Percentiles rank a stretch among this genome's conserved stretches.
These are phyloP conservation scores for Corvus moneduloides DNA, from an alignment of 2,113 vertebrate genomes.

Conservation along the genomic window DNA sequence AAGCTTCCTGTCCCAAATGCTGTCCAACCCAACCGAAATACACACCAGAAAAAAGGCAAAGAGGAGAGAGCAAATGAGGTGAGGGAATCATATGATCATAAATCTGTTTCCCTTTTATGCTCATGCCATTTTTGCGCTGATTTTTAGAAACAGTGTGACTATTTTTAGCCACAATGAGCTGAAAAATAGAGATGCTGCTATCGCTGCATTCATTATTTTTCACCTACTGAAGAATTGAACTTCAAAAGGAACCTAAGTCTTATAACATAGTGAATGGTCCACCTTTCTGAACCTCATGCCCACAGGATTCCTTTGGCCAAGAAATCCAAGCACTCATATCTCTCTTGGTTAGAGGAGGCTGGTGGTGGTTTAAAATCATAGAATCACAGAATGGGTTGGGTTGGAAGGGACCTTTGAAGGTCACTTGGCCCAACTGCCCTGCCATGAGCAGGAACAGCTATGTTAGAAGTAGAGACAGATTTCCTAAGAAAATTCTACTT, in stretches of 20 bases:
- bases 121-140: neutral
- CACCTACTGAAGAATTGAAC: neutral
- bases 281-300: neutral
- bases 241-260: neutral
- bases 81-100: neutral
- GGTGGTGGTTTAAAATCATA: neutral
- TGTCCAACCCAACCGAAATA: neutral
- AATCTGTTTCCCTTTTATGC: neutral
- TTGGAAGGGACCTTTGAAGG: neutral
- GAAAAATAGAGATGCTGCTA: neutral
- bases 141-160: neutral
- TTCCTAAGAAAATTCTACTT: neutral
- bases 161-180: neutral
- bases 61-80: neutral
- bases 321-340: neutral
- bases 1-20: neutral
- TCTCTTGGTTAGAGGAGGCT: neutral
- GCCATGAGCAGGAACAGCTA: neutral
- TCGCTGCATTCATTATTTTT: neutral
- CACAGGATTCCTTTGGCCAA: neutral
- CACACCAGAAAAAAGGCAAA: neutral
- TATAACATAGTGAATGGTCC: neutral
- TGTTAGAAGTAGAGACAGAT: neutral
- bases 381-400: neutral
- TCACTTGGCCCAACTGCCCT: fast-evolving